A percentile compares a stretch with the other conserved stretches of the same genome.
Conservation (phyloP, 2,888 invertebrate genomes). For the Acrobeloides nanus region DNA sequence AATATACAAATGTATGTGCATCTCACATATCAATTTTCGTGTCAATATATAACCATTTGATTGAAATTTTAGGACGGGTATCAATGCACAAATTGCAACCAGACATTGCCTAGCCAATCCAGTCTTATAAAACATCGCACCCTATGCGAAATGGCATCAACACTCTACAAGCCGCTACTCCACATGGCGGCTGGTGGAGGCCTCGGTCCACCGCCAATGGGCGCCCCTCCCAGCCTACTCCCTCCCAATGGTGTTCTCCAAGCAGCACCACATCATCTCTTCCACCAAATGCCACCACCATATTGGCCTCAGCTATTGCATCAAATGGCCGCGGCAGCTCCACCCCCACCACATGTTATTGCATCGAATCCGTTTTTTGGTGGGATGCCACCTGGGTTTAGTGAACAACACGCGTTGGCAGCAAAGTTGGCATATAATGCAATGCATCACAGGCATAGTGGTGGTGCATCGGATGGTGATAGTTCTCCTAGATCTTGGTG, state of each 20-base stretch:
- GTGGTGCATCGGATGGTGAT: conserved; percentile 30
- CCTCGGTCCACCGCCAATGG: conserved; percentile 5
- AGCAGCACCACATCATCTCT: not conserved
- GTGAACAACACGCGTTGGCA: not conserved
- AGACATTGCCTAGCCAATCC: conserved; percentile 73
- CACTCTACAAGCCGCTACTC: conserved; percentile 28
- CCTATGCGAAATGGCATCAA: conserved; percentile 68
- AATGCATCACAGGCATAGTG: no score
- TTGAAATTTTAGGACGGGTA: conserved; percentile 19
- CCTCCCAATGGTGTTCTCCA: not conserved
- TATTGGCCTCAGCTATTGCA: conserved; percentile 23
- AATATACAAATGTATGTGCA: no score
- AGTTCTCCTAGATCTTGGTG: conserved; percentile 29
- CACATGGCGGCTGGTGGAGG: conserved; percentile 5
- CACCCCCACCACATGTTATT: not conserved
- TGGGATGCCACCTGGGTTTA: not conserved
- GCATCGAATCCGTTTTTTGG: not conserved
- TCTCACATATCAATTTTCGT: no score
- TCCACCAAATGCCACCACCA: conserved; percentile 11
- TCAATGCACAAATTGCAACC: conserved; percentile 23
- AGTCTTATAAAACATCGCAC: conserved; percentile 89
- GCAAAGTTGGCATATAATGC: no score
- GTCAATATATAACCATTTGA: not conserved
- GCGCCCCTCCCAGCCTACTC: conserved; percentile 7
- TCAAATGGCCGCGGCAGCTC: conserved; percentile 52